Percentiles rank a stretch among this genome's conserved stretches.
phyloP scores from a whole-genome alignment of 2,113 vertebrate species.

The Austrofundulus limnaeus region DNA sequence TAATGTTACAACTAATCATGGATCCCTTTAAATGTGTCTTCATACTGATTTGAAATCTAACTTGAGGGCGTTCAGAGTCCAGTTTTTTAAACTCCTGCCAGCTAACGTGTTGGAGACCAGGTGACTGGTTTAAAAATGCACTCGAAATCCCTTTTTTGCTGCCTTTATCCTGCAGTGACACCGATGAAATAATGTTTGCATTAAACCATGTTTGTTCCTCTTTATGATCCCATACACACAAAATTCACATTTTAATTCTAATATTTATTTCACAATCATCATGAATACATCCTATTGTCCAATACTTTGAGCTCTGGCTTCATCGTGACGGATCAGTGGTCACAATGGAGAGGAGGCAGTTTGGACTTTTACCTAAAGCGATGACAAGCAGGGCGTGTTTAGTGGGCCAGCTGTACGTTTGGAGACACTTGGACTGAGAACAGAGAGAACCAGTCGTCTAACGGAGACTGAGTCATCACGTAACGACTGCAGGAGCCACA shows the following conservation, averaged over 20 bases:
- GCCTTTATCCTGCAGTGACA: background rate
- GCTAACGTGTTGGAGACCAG: background rate
- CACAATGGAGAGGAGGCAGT: conserved; percentile 18
- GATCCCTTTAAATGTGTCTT: conserved; percentile 1
- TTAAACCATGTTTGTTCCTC: background rate
- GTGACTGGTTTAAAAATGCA: background rate
- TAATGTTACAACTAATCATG: too few species aligned
- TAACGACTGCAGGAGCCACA: conserved; percentile 57
- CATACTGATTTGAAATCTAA: conserved; percentile 26
- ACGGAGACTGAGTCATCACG: conserved; percentile 50
- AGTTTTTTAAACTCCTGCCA: too few species aligned
- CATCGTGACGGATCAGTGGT: conserved; percentile 3
- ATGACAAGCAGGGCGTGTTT: conserved; percentile 38
- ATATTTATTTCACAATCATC: conserved; percentile 8
- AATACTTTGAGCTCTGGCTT: conserved; percentile 24
- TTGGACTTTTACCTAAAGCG: conserved; percentile 36
- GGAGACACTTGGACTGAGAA: conserved; percentile 38
- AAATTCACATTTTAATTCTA: background rate
- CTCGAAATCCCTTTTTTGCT: background rate
- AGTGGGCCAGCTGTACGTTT: conserved; percentile 32
- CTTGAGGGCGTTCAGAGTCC: background rate
- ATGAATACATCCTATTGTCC: conserved; percentile 21
- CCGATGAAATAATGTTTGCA: background rate
- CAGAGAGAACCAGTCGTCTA: conserved; percentile 47
- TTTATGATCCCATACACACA: background rate